Base-by-base conservation (phyloP, 2,113 vertebrate genomes). In the Casuarius casuarius region DNA sequence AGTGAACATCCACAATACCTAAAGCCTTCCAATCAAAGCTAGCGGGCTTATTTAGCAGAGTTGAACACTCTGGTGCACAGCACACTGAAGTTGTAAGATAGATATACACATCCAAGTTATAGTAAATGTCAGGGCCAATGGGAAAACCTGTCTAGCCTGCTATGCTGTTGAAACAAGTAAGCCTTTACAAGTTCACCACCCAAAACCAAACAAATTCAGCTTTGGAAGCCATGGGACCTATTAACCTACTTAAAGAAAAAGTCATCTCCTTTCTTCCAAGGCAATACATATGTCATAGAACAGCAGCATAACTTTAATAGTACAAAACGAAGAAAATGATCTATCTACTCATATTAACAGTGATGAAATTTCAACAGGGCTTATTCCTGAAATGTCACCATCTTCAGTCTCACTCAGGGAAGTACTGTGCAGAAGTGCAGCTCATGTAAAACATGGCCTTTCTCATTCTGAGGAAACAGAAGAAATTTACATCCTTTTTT, bases 51-150 rank as follows among this genome's bases (percentile, higher is more conserved):
- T 87, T 94, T 96, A 86, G 92, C 75, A 44, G 58, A 21, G 13
- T 61, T 73, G 48, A 86, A 2, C 62, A 62, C 93, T 76, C 93
- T 51, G 74, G 71, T 73, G 86, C 80, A 83, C 62, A 74, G 75
- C 86, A 28, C 91, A 83, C 91, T 87, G 6, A 42, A 68, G 61
- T 0, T 93, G 71, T 58, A 81, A 94, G 94, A 75, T 44, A 92
- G 94, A 90, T 72, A 78, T 94, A 91, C 79, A 79, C 86, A 92
- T 46, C 89, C 72, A 62, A 54, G 77, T 96, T 94, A 78, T 5
- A 80, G 91, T 88, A 97, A 97, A 97, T 97, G 94, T 97, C 94
- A 97, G 87, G 23, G 82, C 95, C 90, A 13, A 19, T 58, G 96
- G 97, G 97, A 96, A 71, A 92, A 77, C 71, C 95, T 85, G 33